These are phyloP conservation scores for Epizoanthus illoricatus DNA, from an alignment of 92 coral and sea anemone species.

Conservation along the genomic window DNA sequence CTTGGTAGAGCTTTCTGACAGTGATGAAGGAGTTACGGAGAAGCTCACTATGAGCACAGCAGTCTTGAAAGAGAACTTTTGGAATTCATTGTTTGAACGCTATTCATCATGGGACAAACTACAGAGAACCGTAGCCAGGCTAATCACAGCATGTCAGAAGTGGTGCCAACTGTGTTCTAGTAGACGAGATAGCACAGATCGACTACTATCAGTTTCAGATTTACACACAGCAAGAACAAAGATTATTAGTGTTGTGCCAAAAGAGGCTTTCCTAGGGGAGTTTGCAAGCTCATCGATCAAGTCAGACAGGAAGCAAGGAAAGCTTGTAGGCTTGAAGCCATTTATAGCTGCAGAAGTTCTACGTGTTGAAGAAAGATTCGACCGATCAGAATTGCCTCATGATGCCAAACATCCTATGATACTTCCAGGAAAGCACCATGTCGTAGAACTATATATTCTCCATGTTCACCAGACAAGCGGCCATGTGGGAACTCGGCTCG, in stretches of 20 bases:
- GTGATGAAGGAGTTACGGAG: conserved; percentile 55
- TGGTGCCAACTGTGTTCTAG: not conserved
- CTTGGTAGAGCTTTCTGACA: conserved; percentile 16
- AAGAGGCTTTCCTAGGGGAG: conserved; percentile 35
- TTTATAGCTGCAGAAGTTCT: conserved; percentile 43
- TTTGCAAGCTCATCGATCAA: not conserved
- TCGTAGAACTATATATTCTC: conserved; percentile 27
- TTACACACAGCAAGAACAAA: conserved; percentile 34
- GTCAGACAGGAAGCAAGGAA: not conserved
- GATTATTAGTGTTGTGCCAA: conserved; percentile 48
- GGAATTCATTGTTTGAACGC: conserved; percentile 45
- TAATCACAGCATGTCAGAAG: conserved; percentile 19
- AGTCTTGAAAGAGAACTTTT: conserved; percentile 38
- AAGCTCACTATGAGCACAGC: conserved; percentile 37
- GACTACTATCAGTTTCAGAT: conserved; percentile 16
- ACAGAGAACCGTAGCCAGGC: conserved; percentile 57
- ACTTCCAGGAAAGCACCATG: conserved; percentile 47
- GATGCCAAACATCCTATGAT: conserved; percentile 56
- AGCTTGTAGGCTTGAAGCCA: conserved; percentile 38
- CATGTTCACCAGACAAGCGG: conserved; percentile 48
- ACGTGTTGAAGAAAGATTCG: conserved; percentile 49
- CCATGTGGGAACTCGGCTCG: conserved; percentile 52
- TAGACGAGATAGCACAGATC: not conserved
- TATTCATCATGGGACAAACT: conserved; percentile 63
- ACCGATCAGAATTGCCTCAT: conserved; percentile 39